A percentile compares a stretch with the other conserved stretches of the same genome.
Evolutionary conservation across 2,113 vertebrate species (phyloP).

Genomic region (Calidris pygmaea): DNA sequence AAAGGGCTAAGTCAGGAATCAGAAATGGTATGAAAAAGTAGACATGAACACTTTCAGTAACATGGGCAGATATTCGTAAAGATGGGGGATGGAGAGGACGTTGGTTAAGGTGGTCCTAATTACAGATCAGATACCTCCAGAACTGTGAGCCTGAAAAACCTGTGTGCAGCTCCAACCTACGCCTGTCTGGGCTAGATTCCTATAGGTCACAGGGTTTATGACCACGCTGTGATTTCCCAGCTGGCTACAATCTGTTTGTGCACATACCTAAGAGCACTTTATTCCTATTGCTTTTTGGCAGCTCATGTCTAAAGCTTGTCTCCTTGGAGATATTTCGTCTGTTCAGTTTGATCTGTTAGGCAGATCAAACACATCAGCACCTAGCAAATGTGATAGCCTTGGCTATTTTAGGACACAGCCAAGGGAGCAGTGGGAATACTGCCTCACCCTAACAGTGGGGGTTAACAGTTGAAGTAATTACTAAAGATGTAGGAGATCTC

Average conservation of each 20-base stretch:
- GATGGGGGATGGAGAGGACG: background rate
- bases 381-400: background rate
- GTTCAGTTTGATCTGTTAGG: background rate
- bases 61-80: background rate
- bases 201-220: background rate
- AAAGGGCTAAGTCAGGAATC: background rate
- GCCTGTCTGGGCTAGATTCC: background rate
- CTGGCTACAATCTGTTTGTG: background rate
- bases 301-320: background rate
- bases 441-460: background rate
- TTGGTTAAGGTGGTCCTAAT: background rate
- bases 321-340: background rate
- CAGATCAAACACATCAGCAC: background rate
- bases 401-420: background rate
- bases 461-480: background rate
- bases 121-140: background rate
- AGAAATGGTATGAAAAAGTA: background rate
- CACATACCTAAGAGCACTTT: background rate
- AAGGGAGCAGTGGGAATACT: background rate
- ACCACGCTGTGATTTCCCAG: rapidly evolving
- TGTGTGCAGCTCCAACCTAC: background rate
- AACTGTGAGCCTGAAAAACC: background rate
- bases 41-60: background rate
- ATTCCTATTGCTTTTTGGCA: background rate
- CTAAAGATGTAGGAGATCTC: background rate